Conservation (phyloP, 2,113 vertebrate genomes). For the Castor canadensis region DNA sequence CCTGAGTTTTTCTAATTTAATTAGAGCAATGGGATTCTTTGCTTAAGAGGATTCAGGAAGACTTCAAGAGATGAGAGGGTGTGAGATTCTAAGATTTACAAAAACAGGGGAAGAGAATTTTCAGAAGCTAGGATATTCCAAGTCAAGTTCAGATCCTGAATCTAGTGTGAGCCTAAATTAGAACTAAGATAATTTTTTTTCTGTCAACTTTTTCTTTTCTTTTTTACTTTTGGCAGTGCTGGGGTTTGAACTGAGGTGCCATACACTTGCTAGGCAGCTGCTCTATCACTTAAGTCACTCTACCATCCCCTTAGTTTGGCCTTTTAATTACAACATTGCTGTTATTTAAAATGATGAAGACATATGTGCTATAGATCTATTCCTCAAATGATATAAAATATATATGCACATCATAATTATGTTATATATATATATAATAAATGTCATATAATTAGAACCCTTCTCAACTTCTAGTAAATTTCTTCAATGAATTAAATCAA, state of each 20-base stretch:
- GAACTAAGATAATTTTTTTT: not conserved
- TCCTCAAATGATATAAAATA: not conserved
- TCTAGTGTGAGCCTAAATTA: not conserved
- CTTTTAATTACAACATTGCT: not conserved
- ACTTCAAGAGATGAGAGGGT: not conserved
- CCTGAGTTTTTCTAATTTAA: not conserved
- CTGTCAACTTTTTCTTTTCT: too few species aligned
- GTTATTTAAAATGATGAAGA: constrained; percentile 14
- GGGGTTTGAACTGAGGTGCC: too few species aligned
- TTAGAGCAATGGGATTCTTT: not conserved
- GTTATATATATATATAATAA: too few species aligned
- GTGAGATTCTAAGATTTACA: not conserved
- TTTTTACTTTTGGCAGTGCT: too few species aligned
- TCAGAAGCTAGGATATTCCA: not conserved
- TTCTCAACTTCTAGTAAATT: not conserved
- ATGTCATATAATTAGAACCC: not conserved
- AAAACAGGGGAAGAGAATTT: not conserved
- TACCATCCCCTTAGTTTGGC: not conserved
- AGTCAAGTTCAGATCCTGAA: not conserved
- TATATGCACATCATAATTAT: not conserved
- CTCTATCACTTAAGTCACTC: not conserved
- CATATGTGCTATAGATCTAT: not conserved
- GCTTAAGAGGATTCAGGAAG: not conserved
- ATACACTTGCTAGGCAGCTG: too few species aligned
- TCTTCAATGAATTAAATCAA: not conserved